Base-by-base conservation (phyloP, 2,113 vertebrate genomes). In the Papio anubis region DNA sequence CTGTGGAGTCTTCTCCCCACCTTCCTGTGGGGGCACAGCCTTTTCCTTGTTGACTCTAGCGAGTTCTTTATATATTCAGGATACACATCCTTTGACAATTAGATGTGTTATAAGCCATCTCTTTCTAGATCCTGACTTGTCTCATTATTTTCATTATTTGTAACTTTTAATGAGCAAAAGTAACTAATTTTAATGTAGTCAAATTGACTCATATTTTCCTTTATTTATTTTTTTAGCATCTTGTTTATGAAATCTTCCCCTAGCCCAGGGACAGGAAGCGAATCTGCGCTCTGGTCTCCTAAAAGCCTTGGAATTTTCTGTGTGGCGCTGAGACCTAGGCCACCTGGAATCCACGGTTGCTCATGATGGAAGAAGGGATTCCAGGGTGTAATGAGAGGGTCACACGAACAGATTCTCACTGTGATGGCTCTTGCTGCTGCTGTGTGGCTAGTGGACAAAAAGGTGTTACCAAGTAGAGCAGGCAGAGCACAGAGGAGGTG, bases 131-230 rank as follows among this genome's bases (percentile, higher is more conserved):
- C 23, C 66, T 12, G 30, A n/a, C 25, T 88, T 50, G 50, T 72
- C 48, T 82, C 45, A 20, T 8, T 85, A 35, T 61, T 88, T 92
- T 92, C 13, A 43, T 84, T 21, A 80, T 85, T 76, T 79, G 5
- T 90, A 61, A 82, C 3, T 79, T 38, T 70, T n/a, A 72, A 21
- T 76, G 52, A 95, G 79, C n/a, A 92, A 84, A 87, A 94, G 20
- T 45, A 84, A 52, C 23, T 52, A 64, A 43, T 72, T 35, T 82
- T 57, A 96, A 52, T 32, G 21, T 48, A 43, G 55, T 81, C 64
- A 80, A n/a, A 79, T n/a, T 30, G 59, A 73, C 27, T 55, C 43
- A 30, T 17, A 18, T 43, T 45, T 91, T 23, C 20, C 21, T 82
- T 55, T 72, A 32, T 57, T 73, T 82, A 30, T 72, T 84, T 93